Evolutionary conservation across 2,888 invertebrate species (phyloP), one percentile per base, ranked within the genome.

Genomic region (Osedax fenrisi): DNA sequence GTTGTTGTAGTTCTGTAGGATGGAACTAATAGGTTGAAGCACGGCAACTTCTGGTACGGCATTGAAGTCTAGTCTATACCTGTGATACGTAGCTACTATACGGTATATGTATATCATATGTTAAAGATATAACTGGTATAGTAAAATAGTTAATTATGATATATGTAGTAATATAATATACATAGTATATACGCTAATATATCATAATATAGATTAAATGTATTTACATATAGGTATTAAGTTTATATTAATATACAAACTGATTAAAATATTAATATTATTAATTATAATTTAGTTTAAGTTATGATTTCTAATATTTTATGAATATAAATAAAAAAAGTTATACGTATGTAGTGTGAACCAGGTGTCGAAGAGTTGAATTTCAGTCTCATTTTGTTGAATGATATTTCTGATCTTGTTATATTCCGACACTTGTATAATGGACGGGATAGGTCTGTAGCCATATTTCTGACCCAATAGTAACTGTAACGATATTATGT

Each of bases 381-480:
- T 90, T 26, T 90, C 89, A 0, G 90, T 90, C 27, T 77, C 77
- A 22, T 78, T 78, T 26, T 78, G 77, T 74, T 80, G 81, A 74
- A 95, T 86, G 80, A 94, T 93, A 76, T 92, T 92, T 70, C 92
- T 87, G 21, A 97, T 86, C 87, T 92, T 86, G 81, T 91, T 91
- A 72, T 96, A 87, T 82, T 97, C 83, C 2, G 91, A 91, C 26
- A 93, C 94, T 0, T 93, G 86, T 75, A 97, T 93, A 83, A 94
- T 92, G 0, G 95, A 94, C 0, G 96, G 97, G 78, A 97, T 92
- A 0, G 97, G 96, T 17, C 97, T 89, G 85, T 97, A 97, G 23
- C 97, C 97, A 85, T 97, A 97, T 85, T 97, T 97, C 86, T 97
- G 96, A 0, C 96, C 96, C 23, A 96, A 86, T 82, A 97, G 96